These are phyloP conservation scores for Sebastes taczanowskii DNA, from an alignment of 2,797 vertebrate genomes.

Conservation along the genomic window DNA sequence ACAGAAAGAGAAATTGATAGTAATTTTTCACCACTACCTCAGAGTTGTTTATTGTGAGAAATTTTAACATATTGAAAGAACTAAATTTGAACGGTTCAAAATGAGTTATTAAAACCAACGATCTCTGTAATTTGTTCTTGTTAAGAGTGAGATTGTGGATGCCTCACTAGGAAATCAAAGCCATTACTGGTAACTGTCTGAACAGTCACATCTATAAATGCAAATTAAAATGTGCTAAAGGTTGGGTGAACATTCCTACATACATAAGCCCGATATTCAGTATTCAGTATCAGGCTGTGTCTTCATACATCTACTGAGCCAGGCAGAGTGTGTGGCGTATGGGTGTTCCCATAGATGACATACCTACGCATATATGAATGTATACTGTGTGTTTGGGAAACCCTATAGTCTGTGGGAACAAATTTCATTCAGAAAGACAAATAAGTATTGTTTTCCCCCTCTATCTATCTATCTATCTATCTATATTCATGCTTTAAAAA, in stretches of 20 bases:
- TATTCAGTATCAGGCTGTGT: not conserved
- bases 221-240: not conserved
- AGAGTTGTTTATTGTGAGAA: not conserved
- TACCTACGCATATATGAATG: not conserved
- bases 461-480: not conserved
- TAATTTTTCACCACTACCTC: not conserved
- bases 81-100: not conserved
- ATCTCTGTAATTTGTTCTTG: not conserved
- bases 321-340: not conserved
- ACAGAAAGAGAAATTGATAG: not conserved
- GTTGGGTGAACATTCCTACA: not conserved
- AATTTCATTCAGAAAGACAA: not conserved
- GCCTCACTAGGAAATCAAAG: not conserved
- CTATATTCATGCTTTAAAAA: slow-evolving; percentile 19
- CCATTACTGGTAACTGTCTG: too few species aligned
- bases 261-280: not conserved
- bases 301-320: not conserved
- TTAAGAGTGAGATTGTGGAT: not conserved
- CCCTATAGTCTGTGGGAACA: not conserved
- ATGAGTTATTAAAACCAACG: not conserved
- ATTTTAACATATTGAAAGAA: not conserved
- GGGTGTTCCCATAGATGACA: not conserved
- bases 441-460: not conserved
- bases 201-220: not conserved
- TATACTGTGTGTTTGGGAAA: not conserved